These are phyloP conservation scores for Tiphia femorata DNA, from an alignment of 2,888 invertebrate species.

Conservation along the genomic window DNA sequence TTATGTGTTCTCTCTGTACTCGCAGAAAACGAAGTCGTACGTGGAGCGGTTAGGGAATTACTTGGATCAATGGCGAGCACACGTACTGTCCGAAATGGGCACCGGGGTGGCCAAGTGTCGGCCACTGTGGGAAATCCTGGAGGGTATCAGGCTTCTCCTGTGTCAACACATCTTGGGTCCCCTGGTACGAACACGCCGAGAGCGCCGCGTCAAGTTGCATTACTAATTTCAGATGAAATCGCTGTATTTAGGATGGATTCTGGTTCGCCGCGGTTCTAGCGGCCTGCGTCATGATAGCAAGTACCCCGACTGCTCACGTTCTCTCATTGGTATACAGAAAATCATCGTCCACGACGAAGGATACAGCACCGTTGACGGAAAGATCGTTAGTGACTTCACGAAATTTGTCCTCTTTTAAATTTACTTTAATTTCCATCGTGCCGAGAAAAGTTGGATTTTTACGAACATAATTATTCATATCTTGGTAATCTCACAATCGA, in stretches of 20 bases:
- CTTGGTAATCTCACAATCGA: no score
- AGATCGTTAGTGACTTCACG: conserved; percentile 52
- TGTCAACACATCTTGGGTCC: conserved; percentile 78
- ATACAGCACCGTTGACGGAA: conserved; percentile 44
- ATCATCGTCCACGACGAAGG: conserved; percentile 31
- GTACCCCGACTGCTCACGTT: conserved; percentile 75
- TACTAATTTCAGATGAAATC: neutral
- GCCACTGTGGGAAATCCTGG: conserved; percentile 79
- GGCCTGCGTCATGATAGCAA: conserved; percentile 73
- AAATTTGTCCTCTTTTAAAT: conserved; percentile 5
- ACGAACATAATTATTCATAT: no score
- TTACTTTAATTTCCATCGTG: neutral
- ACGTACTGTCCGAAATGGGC: conserved; percentile 75
- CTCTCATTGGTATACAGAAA: conserved; percentile 71
- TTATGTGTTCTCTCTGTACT: no score
- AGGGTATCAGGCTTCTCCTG: conserved; percentile 75
- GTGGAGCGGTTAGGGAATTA: conserved; percentile 75
- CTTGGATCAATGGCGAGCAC: conserved; percentile 77
- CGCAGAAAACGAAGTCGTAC: conserved; percentile 73
- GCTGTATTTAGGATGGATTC: conserved; percentile 74
- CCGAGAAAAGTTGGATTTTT: neutral
- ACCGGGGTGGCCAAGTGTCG: conserved; percentile 79
- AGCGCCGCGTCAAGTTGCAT: neutral
- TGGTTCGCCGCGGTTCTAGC: conserved; percentile 78
- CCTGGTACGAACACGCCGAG: conserved; percentile 71